These are phyloP conservation scores for Coilia nasus DNA, from an alignment of 2,797 vertebrate genomes.

Conservation along the genomic window DNA sequence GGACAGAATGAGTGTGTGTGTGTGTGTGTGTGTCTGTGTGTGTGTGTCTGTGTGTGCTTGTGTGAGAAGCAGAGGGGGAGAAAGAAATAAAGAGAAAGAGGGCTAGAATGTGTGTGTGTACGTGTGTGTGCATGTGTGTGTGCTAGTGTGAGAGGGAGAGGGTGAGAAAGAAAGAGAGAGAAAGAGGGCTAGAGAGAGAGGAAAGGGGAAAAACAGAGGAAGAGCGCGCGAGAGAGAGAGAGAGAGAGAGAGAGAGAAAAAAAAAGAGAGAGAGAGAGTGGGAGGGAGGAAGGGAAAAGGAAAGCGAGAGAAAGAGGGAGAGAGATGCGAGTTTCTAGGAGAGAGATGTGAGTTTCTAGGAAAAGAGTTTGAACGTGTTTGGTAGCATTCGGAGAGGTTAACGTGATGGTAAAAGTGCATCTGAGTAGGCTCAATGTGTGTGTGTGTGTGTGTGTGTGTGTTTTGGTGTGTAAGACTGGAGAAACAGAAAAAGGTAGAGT, in stretches of 20 bases:
- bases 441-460: neutral
- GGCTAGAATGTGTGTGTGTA: neutral
- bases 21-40: neutral
- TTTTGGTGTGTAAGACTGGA: neutral
- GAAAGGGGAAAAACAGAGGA: slow-evolving; percentile 36
- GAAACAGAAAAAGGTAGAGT: too few relatives aligned
- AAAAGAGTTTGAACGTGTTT: neutral
- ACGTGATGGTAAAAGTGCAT: too few relatives aligned
- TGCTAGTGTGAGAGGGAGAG: too few relatives aligned
- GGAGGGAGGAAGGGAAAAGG: too few relatives aligned
- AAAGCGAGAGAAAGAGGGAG: too few relatives aligned
- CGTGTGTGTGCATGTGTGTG: neutral
- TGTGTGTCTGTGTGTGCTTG: neutral
- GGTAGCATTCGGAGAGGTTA: too few relatives aligned
- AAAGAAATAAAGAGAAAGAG: too few relatives aligned
- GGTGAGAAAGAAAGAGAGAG: neutral
- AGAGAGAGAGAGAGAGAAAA: slow-evolving; percentile 13
- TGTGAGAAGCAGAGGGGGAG: too few relatives aligned
- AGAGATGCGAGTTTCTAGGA: too few relatives aligned
- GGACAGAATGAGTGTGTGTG: slow-evolving; percentile 30
- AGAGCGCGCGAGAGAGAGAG: slow-evolving; percentile 27
- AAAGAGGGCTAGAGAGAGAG: neutral
- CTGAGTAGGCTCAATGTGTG: too few relatives aligned
- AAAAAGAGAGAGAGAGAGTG: neutral
- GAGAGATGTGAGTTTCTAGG: too few relatives aligned